Conservation (phyloP, 2,797 vertebrate genomes). For the Harpagifer antarcticus region DNA sequence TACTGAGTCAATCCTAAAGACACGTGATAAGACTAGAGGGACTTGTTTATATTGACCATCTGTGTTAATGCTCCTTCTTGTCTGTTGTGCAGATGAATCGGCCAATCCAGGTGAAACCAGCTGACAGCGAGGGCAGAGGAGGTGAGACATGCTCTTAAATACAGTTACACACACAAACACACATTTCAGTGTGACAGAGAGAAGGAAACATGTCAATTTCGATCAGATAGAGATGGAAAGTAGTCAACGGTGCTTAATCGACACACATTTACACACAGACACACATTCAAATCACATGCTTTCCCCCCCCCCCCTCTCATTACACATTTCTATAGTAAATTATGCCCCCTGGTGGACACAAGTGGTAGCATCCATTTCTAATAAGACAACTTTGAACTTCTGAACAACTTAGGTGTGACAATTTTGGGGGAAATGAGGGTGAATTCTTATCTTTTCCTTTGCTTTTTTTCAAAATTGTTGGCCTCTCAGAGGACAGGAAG, state of each 20-base stretch:
- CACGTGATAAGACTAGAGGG: not conserved
- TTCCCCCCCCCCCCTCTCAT: not conserved
- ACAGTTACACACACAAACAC: not conserved
- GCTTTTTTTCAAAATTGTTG: slow-evolving; percentile 16
- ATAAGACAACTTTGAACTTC: not conserved
- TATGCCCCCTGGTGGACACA: slow-evolving; percentile 78
- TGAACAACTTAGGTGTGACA: slow-evolving; percentile 8
- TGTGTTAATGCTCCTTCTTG: slow-evolving; percentile 41
- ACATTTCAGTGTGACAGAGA: slow-evolving; percentile 28
- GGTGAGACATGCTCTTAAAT: slow-evolving; percentile 76
- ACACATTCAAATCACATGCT: slow-evolving; percentile 21
- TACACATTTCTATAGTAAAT: slow-evolving; percentile 39
- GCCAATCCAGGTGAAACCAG: slow-evolving; percentile 93
- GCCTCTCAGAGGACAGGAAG: slow-evolving; percentile 91
- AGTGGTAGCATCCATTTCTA: slow-evolving; percentile 20
- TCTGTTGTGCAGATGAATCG: slow-evolving; percentile 89
- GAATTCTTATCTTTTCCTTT: slow-evolving; percentile 22
- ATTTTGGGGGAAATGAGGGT: not conserved
- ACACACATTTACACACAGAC: slow-evolving; percentile 4
- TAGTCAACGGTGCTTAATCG: slow-evolving; percentile 43
- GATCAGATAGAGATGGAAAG: slow-evolving; percentile 41
- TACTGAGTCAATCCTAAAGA: slow-evolving; percentile 5
- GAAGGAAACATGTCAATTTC: slow-evolving; percentile 35
- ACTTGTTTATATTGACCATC: slow-evolving; percentile 41
- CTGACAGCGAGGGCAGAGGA: slow-evolving; percentile 92